Percentiles rank a stretch among this genome's conserved stretches.
Evolutionary conservation across 2,113 vertebrate genomes (phyloP).

Genomic region (Mohoua ochrocephala): DNA sequence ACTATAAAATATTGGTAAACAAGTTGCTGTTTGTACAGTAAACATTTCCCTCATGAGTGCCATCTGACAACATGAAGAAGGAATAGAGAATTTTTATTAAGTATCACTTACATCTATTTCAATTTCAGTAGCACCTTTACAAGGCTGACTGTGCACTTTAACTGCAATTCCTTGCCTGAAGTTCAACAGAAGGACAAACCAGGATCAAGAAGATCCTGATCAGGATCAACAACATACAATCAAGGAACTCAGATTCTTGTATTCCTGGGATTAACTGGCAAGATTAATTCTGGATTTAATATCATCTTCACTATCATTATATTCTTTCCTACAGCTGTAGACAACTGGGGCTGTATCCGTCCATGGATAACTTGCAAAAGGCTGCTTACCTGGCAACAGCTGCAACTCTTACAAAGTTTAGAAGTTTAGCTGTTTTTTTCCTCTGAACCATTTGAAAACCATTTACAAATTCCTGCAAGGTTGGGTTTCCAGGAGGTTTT

Average conservation of each 20-base stretch:
- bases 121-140: neutral
- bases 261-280: neutral
- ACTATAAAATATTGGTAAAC: neutral
- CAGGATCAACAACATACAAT: neutral
- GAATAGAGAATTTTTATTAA: neutral
- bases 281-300: neutral
- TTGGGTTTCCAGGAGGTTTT: neutral
- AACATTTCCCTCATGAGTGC: neutral
- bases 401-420: neutral
- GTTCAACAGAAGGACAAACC: neutral
- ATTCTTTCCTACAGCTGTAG: neutral
- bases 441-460: neutral
- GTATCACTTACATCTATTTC: neutral
- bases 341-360: neutral
- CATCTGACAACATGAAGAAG: neutral
- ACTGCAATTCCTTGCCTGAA: neutral
- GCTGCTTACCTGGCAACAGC: neutral
- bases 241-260: neutral
- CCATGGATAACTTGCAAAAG: neutral
- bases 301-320: neutral
- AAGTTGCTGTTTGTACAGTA: neutral
- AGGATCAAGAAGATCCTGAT: neutral
- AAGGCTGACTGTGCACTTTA: neutral
- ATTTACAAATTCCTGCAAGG: neutral
- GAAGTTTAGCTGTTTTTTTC: neutral